Evolutionary conservation across 2,113 vertebrate genomes (phyloP).

Genomic region (Cinclus mexicanus): DNA sequence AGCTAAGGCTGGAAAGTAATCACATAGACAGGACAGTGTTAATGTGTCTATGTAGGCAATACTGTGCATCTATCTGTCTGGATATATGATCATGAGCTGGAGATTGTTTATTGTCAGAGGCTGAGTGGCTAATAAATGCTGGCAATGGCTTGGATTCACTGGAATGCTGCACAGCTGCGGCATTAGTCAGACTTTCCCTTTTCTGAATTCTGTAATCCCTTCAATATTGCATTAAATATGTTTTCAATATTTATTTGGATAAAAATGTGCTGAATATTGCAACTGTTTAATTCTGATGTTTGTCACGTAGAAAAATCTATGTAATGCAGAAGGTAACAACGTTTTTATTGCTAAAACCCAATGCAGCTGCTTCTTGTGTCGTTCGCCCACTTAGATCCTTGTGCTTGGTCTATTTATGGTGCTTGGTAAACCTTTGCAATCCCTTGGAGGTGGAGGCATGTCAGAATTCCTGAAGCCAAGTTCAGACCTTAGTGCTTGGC

Average conservation of each 20-base stretch:
- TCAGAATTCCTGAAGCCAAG: conserved; percentile 57
- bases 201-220: conserved; percentile 76
- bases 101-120: conserved; percentile 74
- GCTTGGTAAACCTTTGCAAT: neutral
- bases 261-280: conserved; percentile 78
- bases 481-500: conserved; percentile 68
- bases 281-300: conserved; percentile 70
- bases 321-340: conserved; percentile 63
- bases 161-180: conserved; percentile 73
- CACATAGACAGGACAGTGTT: neutral
- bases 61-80: neutral
- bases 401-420: neutral
- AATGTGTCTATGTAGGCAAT: conserved; percentile 22
- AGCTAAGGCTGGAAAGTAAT: neutral
- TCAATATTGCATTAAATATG: conserved; percentile 80
- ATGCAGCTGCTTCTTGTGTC: neutral
- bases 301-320: conserved; percentile 66
- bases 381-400: neutral
- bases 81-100: conserved; percentile 36
- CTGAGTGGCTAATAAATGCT: conserved; percentile 71
- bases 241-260: conserved; percentile 83
- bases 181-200: conserved; percentile 80
- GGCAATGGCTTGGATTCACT: conserved; percentile 63
- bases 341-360: conserved; percentile 16
- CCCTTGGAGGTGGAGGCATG: conserved; percentile 21